Conservation (phyloP, 2,797 vertebrate genomes). For the Melanitta fusca region DNA sequence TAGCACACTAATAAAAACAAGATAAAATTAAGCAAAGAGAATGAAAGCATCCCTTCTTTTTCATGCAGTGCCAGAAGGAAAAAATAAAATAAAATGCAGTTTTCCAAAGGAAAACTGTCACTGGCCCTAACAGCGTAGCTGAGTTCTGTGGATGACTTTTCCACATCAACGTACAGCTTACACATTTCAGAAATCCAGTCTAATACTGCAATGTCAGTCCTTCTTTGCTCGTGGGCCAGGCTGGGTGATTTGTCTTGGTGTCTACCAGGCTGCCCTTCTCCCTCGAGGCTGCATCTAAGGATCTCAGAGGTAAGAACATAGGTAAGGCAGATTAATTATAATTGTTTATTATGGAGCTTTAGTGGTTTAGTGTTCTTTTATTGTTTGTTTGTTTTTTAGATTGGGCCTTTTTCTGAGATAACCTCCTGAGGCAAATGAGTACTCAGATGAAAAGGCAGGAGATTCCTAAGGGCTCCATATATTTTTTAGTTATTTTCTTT, state of each 20-base stretch:
- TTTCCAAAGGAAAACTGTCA: not conserved
- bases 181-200: not conserved
- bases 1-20: not conserved
- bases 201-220: fast-evolving
- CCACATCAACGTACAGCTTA: not conserved
- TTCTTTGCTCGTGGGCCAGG: not conserved
- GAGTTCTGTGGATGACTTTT: not conserved
- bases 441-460: not conserved
- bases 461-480: not conserved
- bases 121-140: not conserved
- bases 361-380: not conserved
- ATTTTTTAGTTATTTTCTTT: not conserved
- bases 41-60: not conserved
- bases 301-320: not conserved
- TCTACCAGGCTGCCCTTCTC: not conserved
- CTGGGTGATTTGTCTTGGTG: not conserved
- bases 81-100: too few species aligned
- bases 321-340: not conserved
- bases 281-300: not conserved
- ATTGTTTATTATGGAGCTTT: not conserved
- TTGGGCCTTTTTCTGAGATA: not conserved
- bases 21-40: not conserved
- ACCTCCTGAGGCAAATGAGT: not conserved
- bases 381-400: not conserved
- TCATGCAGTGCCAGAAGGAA: not conserved